Percentiles rank a stretch among this genome's conserved stretches.
phyloP scores from a whole-genome alignment of 2,888 invertebrate species.

The Fragum fragum region DNA sequence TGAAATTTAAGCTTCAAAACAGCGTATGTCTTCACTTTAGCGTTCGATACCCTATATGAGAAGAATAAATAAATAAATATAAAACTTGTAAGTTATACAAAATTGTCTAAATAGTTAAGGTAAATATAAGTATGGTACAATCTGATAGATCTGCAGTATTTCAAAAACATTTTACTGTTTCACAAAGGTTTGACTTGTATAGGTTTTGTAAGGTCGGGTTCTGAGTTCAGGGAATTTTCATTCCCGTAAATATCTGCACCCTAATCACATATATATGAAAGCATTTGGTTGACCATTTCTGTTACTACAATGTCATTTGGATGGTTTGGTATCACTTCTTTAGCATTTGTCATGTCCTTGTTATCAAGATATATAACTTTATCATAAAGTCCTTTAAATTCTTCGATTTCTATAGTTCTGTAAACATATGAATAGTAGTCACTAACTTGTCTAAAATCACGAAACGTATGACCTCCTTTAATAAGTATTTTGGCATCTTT shows the following conservation, averaged over 20 bases:
- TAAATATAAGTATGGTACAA: no score
- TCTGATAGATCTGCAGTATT: no score
- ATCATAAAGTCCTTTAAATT: constrained; percentile 40
- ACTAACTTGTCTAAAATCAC: background rate
- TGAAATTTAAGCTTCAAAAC: no score
- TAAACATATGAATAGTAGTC: constrained; percentile 35
- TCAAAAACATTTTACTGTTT: no score
- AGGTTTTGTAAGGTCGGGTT: no score
- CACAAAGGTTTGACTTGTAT: no score
- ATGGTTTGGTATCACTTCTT: background rate
- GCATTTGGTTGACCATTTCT: constrained; percentile 46
- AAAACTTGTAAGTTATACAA: no score
- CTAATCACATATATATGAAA: constrained; percentile 30
- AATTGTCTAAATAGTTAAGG: no score
- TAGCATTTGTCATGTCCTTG: constrained; percentile 35
- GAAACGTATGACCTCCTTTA: constrained; percentile 26
- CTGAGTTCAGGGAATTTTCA: no score
- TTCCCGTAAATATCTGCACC: background rate
- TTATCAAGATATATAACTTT: constrained; percentile 33
- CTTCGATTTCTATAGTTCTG: constrained; percentile 24
- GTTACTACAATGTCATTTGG: constrained; percentile 15
- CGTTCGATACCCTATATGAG: no score
- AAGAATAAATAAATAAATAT: no score
- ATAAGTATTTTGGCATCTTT: constrained; percentile 21
- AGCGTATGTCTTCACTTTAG: no score